These are phyloP conservation scores for Falco novaeseelandiae DNA, from an alignment of 2,797 vertebrate genomes.

Conservation along the genomic window DNA sequence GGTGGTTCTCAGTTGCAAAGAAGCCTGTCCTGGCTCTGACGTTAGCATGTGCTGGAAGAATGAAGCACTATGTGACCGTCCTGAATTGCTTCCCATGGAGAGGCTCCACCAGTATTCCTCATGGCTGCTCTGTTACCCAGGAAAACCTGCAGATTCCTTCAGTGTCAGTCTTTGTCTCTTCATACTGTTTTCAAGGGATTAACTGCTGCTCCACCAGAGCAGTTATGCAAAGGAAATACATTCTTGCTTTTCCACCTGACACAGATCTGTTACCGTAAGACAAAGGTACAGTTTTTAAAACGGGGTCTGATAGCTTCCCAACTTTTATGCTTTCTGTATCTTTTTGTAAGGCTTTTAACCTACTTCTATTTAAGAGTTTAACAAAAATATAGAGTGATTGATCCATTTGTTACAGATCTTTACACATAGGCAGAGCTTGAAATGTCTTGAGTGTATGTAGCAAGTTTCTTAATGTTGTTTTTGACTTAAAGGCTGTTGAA, in stretches of 20 bases:
- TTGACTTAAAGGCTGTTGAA: conserved; percentile 77
- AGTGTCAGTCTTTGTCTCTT: not conserved
- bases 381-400: not conserved
- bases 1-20: not conserved
- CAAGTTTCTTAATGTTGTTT: not conserved
- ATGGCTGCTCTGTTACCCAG: not conserved
- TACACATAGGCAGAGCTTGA: not conserved
- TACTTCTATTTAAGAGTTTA: fast-evolving
- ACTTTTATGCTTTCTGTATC: not conserved
- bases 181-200: not conserved
- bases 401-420: not conserved
- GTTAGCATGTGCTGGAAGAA: not conserved
- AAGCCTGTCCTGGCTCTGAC: not conserved
- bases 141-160: not conserved
- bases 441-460: not conserved
- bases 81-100: not conserved
- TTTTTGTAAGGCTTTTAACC: not conserved
- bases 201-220: not conserved
- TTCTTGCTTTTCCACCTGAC: not conserved
- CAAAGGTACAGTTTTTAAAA: not conserved
- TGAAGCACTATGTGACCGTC: not conserved
- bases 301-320: not conserved
- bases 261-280: not conserved
- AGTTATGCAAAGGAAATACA: not conserved
- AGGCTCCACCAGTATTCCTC: not conserved